phyloP scores from a whole-genome alignment of 2,888 invertebrate genomes.

The Cryptus armator region DNA sequence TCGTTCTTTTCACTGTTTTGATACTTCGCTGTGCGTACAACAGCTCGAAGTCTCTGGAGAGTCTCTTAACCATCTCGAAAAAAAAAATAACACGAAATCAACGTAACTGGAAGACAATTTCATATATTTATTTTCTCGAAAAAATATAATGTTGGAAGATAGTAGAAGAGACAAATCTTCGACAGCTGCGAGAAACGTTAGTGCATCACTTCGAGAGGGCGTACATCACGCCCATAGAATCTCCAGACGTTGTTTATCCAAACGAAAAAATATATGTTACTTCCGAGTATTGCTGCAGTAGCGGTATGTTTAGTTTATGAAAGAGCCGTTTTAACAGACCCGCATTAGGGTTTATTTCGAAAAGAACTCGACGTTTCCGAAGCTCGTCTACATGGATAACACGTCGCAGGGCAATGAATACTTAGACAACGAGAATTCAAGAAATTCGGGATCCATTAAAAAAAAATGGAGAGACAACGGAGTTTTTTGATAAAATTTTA shows the following conservation, averaged over 20 bases:
- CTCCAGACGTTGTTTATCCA: conserved; percentile 50
- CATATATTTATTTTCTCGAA: conserved; percentile 57
- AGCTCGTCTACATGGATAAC: not conserved
- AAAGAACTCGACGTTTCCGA: conserved; percentile 6
- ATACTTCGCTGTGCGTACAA: not conserved
- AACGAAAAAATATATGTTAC: conserved; percentile 44
- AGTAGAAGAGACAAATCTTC: conserved; percentile 46
- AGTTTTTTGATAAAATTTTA: not conserved
- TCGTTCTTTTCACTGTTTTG: not conserved
- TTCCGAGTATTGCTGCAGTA: conserved; percentile 44
- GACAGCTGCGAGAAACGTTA: conserved; percentile 59
- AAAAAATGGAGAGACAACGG: not conserved
- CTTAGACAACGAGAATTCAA: not conserved
- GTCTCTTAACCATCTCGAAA: not conserved
- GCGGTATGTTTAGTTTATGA: conserved; percentile 60
- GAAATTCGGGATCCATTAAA: not conserved
- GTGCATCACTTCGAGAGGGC: not conserved
- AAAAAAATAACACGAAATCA: conserved; percentile 61
- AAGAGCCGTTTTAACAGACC: conserved; percentile 34
- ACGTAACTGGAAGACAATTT: conserved; percentile 73
- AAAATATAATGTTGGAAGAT: conserved; percentile 36
- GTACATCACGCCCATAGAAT: conserved; percentile 44
- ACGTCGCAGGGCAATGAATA: not conserved
- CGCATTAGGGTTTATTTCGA: conserved; percentile 49
- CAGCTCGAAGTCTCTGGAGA: not conserved